phyloP scores from a whole-genome alignment of 2,797 vertebrate genomes.

The Carapus acus region DNA sequence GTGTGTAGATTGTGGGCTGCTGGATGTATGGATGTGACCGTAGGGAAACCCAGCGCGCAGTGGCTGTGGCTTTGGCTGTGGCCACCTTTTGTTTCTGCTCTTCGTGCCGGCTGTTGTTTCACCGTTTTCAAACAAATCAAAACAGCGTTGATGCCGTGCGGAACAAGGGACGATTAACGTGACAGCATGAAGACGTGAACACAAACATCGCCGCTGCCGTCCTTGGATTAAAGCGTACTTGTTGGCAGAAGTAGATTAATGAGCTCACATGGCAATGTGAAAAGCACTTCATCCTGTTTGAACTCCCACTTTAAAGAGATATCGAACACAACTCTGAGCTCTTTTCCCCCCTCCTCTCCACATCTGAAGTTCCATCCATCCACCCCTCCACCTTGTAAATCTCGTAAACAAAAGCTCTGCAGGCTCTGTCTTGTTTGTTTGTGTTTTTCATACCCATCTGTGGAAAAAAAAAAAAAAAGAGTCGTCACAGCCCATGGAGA shows the following conservation, averaged over 20 bases:
- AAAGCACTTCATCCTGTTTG: background rate
- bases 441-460: background rate
- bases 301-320: background rate
- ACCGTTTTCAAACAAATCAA: slow-evolving; percentile 9
- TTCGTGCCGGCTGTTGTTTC: slow-evolving; percentile 13
- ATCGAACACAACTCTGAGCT: too few relatives aligned
- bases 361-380: background rate
- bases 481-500: slow-evolving; percentile 22
- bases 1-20: slow-evolving; percentile 27
- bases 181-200: background rate
- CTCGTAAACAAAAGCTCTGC: background rate
- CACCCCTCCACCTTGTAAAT: background rate
- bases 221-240: background rate
- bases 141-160: background rate
- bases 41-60: slow-evolving; percentile 11
- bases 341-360: background rate
- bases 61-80: slow-evolving; percentile 5
- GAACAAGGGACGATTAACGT: background rate
- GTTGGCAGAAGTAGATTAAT: background rate
- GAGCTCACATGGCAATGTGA: background rate
- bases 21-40: slow-evolving; percentile 16
- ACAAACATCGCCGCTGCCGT: background rate
- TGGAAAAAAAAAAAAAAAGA: too few relatives aligned
- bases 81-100: slow-evolving; percentile 11
- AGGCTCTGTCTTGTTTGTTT: background rate